Conservation (phyloP, 1,140 invertebrate species). For the Microplitis demolitor region DNA sequence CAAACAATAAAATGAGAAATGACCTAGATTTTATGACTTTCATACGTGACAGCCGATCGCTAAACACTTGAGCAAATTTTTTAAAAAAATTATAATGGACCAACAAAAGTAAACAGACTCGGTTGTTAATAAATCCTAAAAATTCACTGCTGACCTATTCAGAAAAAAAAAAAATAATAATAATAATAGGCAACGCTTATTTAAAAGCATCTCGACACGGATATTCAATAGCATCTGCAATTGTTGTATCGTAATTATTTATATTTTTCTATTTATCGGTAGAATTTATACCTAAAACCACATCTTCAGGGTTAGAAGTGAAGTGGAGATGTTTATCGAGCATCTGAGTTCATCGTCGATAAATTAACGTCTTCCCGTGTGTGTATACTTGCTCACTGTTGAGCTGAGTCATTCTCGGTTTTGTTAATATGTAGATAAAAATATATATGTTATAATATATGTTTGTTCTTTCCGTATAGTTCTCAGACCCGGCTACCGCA, state of each 20-base stretch:
- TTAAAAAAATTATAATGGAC: neutral
- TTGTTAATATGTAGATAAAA: neutral
- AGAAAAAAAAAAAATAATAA: too few relatives aligned
- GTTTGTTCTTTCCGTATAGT: neutral
- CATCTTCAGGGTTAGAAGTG: too few relatives aligned
- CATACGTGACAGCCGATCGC: slow-evolving; percentile 23
- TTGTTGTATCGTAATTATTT: neutral
- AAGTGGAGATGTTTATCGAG: slow-evolving; percentile 2
- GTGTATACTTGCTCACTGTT: neutral
- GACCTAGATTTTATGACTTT: slow-evolving; percentile 6
- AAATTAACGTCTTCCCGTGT: slow-evolving; percentile 9
- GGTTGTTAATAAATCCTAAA: slow-evolving; percentile 2
- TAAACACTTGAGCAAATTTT: slow-evolving; percentile 20
- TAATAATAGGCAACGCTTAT: too few relatives aligned
- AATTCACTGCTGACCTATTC: neutral
- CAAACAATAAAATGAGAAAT: neutral
- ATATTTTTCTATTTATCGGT: neutral
- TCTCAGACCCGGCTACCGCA: slow-evolving; percentile 14
- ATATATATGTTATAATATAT: neutral
- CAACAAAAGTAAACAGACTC: neutral
- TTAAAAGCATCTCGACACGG: too few relatives aligned
- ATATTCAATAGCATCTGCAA: too few relatives aligned
- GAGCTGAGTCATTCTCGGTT: neutral
- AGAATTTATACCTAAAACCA: too few relatives aligned
- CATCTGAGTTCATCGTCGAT: slow-evolving; percentile 12